Evolutionary conservation across 2,888 invertebrate species (phyloP).

Genomic region (Allolobophora icterica): DNA sequence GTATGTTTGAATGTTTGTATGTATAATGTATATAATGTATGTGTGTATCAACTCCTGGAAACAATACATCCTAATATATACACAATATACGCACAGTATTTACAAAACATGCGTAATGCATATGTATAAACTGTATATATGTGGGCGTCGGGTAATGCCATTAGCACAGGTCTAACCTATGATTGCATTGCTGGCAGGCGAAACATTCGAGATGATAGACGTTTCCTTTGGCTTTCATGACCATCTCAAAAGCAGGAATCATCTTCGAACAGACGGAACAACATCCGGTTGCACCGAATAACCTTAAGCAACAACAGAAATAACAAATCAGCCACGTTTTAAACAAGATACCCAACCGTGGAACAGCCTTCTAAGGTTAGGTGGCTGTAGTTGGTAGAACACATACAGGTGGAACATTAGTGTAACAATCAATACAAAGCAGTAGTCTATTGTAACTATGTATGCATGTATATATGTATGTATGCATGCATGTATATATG

Average conservation of each 20-base stretch:
- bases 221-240: constrained; percentile 37
- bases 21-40: background rate
- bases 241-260: constrained; percentile 41
- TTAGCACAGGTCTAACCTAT: constrained; percentile 26
- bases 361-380: too few relatives aligned
- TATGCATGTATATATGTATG: background rate
- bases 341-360: background rate
- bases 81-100: too few relatives aligned
- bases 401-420: too few relatives aligned
- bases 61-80: too few relatives aligned
- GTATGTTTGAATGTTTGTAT: background rate
- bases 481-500: background rate
- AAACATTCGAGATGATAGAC: constrained; percentile 41
- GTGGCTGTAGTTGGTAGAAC: background rate
- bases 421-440: too few relatives aligned
- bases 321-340: background rate
- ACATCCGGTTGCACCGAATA: constrained; percentile 39
- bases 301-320: constrained; percentile 22
- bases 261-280: constrained; percentile 38
- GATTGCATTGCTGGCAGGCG: constrained; percentile 41
- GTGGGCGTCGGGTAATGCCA: too few relatives aligned
- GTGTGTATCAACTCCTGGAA: background rate
- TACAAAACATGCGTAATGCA: too few relatives aligned
- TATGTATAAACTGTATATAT: too few relatives aligned
- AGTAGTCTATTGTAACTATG: background rate